Conservation (phyloP, 2,888 invertebrate species). For the Thysanoteuthis rhombus region DNA sequence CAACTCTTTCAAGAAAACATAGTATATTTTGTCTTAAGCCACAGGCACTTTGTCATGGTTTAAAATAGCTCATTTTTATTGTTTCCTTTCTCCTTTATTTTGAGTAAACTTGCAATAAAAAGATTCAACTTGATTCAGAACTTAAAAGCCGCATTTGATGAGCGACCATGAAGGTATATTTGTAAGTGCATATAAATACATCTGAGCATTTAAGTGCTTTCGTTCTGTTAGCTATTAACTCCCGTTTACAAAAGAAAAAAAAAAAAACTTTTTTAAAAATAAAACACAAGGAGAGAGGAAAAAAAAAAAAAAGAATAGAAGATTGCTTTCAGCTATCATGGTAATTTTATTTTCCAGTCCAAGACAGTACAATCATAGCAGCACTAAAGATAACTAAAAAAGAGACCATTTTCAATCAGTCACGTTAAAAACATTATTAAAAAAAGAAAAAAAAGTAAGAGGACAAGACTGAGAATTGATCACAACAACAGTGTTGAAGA, state of each 20-base stretch:
- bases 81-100: too few relatives aligned
- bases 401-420: not conserved
- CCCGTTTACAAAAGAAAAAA: not conserved
- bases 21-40: too few relatives aligned
- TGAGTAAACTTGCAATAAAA: too few relatives aligned
- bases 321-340: not conserved
- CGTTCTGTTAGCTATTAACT: not conserved
- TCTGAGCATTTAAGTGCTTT: not conserved
- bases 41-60: too few relatives aligned
- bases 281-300: not conserved
- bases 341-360: not conserved
- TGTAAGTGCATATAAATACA: not conserved
- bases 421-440: not conserved
- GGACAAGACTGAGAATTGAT: not conserved
- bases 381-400: not conserved
- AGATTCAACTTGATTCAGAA: not conserved
- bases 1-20: too few relatives aligned
- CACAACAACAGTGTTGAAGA: not conserved
- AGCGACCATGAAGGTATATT: too few relatives aligned
- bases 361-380: not conserved
- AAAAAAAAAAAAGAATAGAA: too few relatives aligned
- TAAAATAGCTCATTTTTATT: too few relatives aligned
- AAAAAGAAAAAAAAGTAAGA: too few relatives aligned
- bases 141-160: not conserved
- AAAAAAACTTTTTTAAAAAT: not conserved